Base-by-base conservation (phyloP, 1,140 invertebrate genomes). In the Scylla paramamosain region DNA sequence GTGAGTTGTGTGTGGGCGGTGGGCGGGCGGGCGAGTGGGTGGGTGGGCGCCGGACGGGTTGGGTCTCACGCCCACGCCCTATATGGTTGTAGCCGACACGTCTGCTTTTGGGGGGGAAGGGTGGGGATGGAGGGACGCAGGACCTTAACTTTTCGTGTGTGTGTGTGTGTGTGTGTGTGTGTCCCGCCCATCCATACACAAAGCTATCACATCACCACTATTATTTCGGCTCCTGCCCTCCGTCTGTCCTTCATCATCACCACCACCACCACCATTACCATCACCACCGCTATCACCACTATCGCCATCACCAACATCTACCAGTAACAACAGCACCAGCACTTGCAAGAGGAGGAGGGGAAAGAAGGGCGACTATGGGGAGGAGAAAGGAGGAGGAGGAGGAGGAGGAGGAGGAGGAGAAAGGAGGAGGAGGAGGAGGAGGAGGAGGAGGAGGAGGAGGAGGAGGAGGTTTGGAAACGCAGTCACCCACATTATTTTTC, bases 161-260 rank as follows among this genome's bases (percentile, higher is more conserved):
- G 67, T 77, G 67, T 77, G 67, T 77, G 67, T 77, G 67, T 77
- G 67, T 77, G 67, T 77, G 67, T 77, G 67, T 77, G 67, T 77
- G 67, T 77, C 7, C 10, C 52, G 16, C 1, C 10, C 52, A 59
- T 12, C 52, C 52, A 59, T 59, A 20, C 16, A 59, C 4, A 14
- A 14, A 48, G 6, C 52, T 59, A 59, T 14, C 16, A n/a, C n/a
- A n/a, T 12, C 52, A 4, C 10, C 16, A 20, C 16, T 59, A 8
- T 20, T 59, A 20, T 59, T 59, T 59, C 16, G 52, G 2, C 16
- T 12, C 52, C 10, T 59, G 52, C 16, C 10, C 16, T 59, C 52
- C 52, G 10, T 59, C 52, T 20, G 52, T 59, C 2, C 52, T 4
- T 14, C 16, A 59, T 12, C 12, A 12, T 12, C 16, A 59, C 52